Evolutionary conservation across 2,113 vertebrate genomes (phyloP).

Genomic region (Ceyx melanurus): DNA sequence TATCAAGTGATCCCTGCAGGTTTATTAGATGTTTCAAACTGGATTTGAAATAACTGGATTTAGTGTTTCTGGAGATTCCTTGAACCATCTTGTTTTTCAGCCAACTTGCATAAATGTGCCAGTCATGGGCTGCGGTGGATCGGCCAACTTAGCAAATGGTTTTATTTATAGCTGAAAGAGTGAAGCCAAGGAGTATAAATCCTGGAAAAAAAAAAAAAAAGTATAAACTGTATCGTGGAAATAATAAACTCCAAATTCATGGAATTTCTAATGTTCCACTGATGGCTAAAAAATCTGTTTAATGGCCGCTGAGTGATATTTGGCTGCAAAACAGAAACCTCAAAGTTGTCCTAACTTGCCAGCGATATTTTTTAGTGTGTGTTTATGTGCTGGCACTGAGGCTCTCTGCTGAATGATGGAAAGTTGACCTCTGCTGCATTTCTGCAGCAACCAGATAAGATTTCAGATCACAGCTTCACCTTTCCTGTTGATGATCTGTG

Average conservation of each 20-base stretch:
- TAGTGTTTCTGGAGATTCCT: conserved; percentile 68
- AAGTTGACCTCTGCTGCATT: conserved; percentile 35
- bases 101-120: conserved; percentile 70
- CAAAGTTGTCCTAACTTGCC: conserved; percentile 64
- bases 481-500: conserved; percentile 38
- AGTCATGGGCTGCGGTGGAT: conserved; percentile 60
- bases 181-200: conserved; percentile 71
- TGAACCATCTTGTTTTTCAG: conserved; percentile 57
- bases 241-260: conserved; percentile 73
- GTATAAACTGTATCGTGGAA: conserved; percentile 68
- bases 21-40: conserved; percentile 63
- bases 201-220: conserved; percentile 67
- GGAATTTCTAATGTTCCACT: conserved; percentile 73
- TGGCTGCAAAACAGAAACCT: conserved; percentile 65
- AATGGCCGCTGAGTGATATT: conserved; percentile 67
- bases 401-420: conserved; percentile 61
- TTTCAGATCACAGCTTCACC: conserved; percentile 52
- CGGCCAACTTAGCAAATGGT: conserved; percentile 70
- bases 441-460: conserved; percentile 65
- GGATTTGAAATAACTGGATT: conserved; percentile 64
- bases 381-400: conserved; percentile 25
- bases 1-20: conserved; percentile 46
- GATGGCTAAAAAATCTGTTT: conserved; percentile 72
- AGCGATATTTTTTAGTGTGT: conserved; percentile 62
- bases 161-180: conserved; percentile 70